These are phyloP conservation scores for Chrysopa pallens DNA, from an alignment of 1,140 invertebrate genomes.

Conservation along the genomic window DNA sequence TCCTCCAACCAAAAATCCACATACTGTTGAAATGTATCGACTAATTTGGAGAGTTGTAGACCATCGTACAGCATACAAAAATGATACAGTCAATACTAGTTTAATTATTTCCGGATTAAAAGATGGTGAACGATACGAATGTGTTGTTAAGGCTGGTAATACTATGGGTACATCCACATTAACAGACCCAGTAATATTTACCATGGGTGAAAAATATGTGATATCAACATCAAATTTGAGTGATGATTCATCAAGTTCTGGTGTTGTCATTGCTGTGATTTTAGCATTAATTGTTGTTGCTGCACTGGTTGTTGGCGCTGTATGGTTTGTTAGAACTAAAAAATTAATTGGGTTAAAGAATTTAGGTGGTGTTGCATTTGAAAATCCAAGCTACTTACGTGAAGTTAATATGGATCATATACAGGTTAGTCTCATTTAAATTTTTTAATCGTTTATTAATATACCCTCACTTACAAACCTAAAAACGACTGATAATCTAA, in stretches of 20 bases:
- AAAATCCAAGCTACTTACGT: conserved; percentile 67
- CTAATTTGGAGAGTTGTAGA: conserved; percentile 37
- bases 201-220: conserved; percentile 47
- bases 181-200: conserved; percentile 51
- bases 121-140: conserved; percentile 54
- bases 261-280: conserved; percentile 43
- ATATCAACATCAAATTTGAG: conserved; percentile 38
- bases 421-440: conserved; percentile 48
- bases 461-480: too few relatives aligned
- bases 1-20: conserved; percentile 58
- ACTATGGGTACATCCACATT: conserved; percentile 55
- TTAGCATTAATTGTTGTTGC: conserved; percentile 44
- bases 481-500: too few relatives aligned
- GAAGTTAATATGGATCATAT: conserved; percentile 53
- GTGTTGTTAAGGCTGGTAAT: conserved; percentile 66
- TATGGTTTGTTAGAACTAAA: conserved; percentile 44
- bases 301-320: conserved; percentile 35
- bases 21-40: conserved; percentile 63
- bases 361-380: conserved; percentile 57
- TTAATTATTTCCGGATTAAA: conserved; percentile 47
- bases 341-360: conserved; percentile 34
- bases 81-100: conserved; percentile 48
- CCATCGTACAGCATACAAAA: conserved; percentile 11
- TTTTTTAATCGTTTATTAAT: too few relatives aligned
- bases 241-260: conserved; percentile 27